phyloP scores from a whole-genome alignment of 2,888 invertebrate genomes.

The Drosophila neonasuta region DNA sequence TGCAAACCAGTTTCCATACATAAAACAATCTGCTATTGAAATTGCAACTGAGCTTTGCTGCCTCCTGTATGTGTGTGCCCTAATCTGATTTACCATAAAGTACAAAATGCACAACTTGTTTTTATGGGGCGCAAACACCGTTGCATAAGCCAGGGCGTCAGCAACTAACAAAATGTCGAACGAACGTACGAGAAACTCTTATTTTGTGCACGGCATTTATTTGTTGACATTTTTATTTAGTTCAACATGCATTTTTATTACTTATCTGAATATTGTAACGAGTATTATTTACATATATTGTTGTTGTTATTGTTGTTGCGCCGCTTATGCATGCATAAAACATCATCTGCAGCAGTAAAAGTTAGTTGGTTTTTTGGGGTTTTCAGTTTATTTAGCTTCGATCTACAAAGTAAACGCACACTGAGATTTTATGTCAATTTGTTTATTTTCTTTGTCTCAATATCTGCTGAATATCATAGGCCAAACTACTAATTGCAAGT shows the following conservation, averaged over 20 bases:
- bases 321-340: slow-evolving; percentile 49
- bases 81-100: slow-evolving; percentile 69
- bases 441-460: neutral
- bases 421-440: neutral
- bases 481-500: neutral
- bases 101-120: slow-evolving; percentile 51
- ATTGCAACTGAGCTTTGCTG: slow-evolving; percentile 51
- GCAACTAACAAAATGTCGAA: slow-evolving; percentile 46
- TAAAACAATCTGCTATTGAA: slow-evolving; percentile 66
- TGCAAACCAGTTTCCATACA: slow-evolving; percentile 25
- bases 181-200: slow-evolving; percentile 14
- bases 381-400: neutral
- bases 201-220: slow-evolving; percentile 27
- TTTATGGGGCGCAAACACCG: slow-evolving; percentile 34
- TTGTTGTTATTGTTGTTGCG: neutral
- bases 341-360: neutral
- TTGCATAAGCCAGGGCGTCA: slow-evolving; percentile 43
- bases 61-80: neutral
- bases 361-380: neutral
- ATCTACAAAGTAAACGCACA: neutral
- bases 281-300: slow-evolving; percentile 1
- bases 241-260: slow-evolving; percentile 29
- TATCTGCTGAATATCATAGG: neutral
- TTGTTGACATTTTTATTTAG: slow-evolving; percentile 51
- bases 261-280: slow-evolving; percentile 18